Evolutionary conservation across 2,797 vertebrate species (phyloP).

Genomic region (Pantherophis vulpinus): DNA sequence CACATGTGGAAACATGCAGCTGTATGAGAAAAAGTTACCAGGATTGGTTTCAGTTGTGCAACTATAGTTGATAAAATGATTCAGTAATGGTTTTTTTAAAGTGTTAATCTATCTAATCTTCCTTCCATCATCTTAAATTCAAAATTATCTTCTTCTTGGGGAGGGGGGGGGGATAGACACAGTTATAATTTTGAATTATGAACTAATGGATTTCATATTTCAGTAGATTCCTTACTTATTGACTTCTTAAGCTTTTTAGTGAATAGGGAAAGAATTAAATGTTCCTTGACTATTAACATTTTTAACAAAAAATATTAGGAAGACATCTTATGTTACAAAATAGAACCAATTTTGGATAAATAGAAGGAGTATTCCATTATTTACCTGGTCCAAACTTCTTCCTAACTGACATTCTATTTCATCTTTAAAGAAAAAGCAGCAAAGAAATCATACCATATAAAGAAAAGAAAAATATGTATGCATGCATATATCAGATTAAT

Average conservation of each 20-base stretch:
- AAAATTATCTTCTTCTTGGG: background rate
- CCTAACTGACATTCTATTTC: background rate
- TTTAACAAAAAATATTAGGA: background rate
- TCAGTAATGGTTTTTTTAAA: background rate
- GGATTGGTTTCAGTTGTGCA: background rate
- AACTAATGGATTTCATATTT: background rate
- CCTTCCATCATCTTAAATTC: background rate
- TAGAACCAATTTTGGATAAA: background rate
- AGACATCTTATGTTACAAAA: background rate
- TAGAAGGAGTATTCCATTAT: background rate
- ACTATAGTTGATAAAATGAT: background rate
- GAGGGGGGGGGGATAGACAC: too few relatives aligned
- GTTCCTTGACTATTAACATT: background rate
- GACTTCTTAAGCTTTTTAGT: background rate
- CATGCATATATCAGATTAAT: background rate
- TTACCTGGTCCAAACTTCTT: background rate
- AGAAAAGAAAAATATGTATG: background rate
- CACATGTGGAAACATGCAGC: background rate
- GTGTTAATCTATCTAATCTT: background rate
- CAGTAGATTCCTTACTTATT: background rate
- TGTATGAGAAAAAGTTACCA: background rate
- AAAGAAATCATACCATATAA: background rate
- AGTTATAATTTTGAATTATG: background rate
- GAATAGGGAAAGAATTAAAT: background rate
- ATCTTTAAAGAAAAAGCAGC: background rate